Percentiles rank a stretch among this genome's conserved stretches.
Evolutionary conservation across 2,797 vertebrate genomes (phyloP).

Genomic region (Tokudaia muenninki): DNA sequence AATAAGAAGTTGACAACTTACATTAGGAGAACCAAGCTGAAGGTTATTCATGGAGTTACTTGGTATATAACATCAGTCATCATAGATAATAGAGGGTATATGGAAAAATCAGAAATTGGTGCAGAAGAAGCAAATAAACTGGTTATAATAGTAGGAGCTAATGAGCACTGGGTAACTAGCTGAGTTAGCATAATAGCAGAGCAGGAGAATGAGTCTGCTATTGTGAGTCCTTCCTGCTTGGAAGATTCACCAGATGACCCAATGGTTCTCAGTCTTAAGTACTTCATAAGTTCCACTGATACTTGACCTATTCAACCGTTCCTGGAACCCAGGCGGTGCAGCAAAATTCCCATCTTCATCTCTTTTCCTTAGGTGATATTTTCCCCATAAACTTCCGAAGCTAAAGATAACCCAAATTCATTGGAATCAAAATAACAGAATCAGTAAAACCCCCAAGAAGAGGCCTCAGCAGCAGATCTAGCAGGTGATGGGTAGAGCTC

Average conservation of each 20-base stretch:
- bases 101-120: background rate
- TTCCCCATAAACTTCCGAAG: slow-evolving; percentile 14
- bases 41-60: background rate
- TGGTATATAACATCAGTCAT: background rate
- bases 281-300: slow-evolving; percentile 9
- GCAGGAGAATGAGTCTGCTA: background rate
- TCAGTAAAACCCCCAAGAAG: background rate
- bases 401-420: slow-evolving; percentile 30
- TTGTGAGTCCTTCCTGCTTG: background rate
- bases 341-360: background rate
- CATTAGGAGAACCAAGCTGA: background rate
- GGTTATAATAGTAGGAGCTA: background rate
- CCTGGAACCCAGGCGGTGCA: background rate
- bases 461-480: background rate
- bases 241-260: background rate
- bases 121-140: background rate
- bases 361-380: background rate
- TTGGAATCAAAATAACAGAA: background rate
- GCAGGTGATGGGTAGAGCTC: background rate
- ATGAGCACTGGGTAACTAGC: background rate
- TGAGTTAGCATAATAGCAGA: background rate
- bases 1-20: background rate
- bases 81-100: background rate
- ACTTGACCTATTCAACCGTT: background rate
- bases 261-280: background rate